Conservation (phyloP, 2,113 vertebrate genomes). For the Mesocricetus auratus region DNA sequence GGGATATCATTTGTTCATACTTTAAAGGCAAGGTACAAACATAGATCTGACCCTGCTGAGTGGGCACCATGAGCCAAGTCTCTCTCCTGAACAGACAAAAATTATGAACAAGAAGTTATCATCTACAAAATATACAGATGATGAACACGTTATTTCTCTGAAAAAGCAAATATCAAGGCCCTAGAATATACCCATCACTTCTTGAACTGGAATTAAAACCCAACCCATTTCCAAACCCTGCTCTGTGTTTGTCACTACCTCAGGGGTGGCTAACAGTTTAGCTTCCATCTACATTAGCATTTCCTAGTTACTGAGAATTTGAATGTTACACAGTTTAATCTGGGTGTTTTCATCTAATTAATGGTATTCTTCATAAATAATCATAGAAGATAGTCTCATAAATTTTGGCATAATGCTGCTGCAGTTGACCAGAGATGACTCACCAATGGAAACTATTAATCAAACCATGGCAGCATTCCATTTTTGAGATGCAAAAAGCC, state of each 20-base stretch:
- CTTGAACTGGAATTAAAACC: not conserved
- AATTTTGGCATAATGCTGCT: conserved; percentile 6
- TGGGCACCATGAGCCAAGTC: not conserved
- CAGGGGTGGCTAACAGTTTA: not conserved
- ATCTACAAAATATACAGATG: not conserved
- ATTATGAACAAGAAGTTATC: not conserved
- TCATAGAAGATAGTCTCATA: conserved; percentile 9
- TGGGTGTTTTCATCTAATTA: not conserved
- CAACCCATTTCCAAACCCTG: not conserved
- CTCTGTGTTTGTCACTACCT: not conserved
- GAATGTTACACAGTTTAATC: not conserved
- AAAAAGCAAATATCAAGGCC: not conserved
- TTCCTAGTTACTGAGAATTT: not conserved
- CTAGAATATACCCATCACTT: not conserved
- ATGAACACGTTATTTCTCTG: not conserved
- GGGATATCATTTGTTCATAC: not conserved
- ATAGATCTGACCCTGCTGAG: not conserved
- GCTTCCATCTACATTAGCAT: not conserved
- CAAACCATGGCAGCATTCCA: not conserved
- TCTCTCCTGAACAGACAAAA: not conserved
- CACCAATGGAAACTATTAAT: conserved; percentile 8
- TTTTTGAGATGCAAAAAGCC: not conserved
- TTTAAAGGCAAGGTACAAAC: not conserved
- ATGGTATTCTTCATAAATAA: not conserved
- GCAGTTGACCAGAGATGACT: not conserved